Evolutionary conservation across 2,113 vertebrate genomes (phyloP), one percentile per base, ranked within the genome.

Genomic region (Sebastes fasciatus): DNA sequence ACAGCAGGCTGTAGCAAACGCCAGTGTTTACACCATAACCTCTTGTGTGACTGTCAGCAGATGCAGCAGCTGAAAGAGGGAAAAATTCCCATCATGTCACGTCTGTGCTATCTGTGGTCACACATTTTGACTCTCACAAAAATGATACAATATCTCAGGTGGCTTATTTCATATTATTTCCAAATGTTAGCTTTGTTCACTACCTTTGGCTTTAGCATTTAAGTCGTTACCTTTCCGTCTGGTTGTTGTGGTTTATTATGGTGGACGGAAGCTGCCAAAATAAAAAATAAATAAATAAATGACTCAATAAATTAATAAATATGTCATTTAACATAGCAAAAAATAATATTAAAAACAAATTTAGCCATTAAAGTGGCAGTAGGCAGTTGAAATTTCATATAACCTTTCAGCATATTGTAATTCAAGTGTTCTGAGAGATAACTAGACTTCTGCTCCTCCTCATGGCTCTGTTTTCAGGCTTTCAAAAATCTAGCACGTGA

Each of bases 41-140:
- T 83, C 54, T 26, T 23, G 23, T 54, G 34, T 8, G 26, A 62
- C 21, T 65, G 67, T 80, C 67, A 74, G 55, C 72, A 64, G 61
- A 72, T 60, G 55, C 16, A 77, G 69, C 51, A 83, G 57, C 74
- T 61, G 55, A 76, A 49, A 43, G 49, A 65, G 49, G 43, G 10
- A 63, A 55, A n/a, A 54, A 62, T 5, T 63, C 34, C 54, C 13
- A 48, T 62, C 10, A 1, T 49, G 79, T 82, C 66, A 48, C 45
- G 4, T 42, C 23, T 23, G 45, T 66, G 67, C 54, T 65, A 3
- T 78, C 73, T 85, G 86, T 58, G 67, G 72, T 74, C 76, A 77
- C 62, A 82, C 48, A 63, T 67, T 61, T 55, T 16, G 13, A 42
- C 52, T 49, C 42, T 12, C 13, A 19, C n/a, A 66, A 42, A 75